phyloP scores from a whole-genome alignment of 2,888 invertebrate genomes.

The Saturnia japonica region DNA sequence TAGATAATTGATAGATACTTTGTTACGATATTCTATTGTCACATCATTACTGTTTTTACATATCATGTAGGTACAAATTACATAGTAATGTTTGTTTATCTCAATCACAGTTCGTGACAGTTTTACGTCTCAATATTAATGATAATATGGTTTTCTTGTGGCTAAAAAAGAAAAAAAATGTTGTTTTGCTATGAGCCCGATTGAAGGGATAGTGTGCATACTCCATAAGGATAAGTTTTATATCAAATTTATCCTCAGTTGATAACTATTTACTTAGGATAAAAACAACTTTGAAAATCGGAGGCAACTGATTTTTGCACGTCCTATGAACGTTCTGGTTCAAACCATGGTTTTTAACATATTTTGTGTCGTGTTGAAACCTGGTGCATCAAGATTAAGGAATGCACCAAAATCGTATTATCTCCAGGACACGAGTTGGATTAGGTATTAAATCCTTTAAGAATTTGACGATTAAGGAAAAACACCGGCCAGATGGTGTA shows the following conservation, averaged over 20 bases:
- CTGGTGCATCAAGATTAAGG: too few species aligned
- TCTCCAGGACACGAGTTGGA: too few species aligned
- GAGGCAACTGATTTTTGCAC: not conserved
- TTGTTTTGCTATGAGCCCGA: conserved; percentile 33
- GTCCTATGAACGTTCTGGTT: not conserved
- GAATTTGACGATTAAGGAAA: too few species aligned
- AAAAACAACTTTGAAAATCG: not conserved
- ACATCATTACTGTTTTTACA: not conserved
- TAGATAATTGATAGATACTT: too few species aligned
- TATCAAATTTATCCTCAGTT: not conserved
- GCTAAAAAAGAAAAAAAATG: conserved; percentile 35
- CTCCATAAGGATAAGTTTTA: not conserved
- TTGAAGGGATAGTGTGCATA: not conserved
- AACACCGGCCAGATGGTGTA: too few species aligned
- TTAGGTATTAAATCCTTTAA: too few species aligned
- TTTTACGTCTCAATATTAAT: conserved; percentile 47
- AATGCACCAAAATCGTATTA: too few species aligned
- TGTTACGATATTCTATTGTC: too few species aligned
- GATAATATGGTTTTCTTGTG: conserved; percentile 39
- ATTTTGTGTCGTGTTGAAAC: too few species aligned
- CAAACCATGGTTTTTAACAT: not conserved
- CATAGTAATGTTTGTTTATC: conserved; percentile 34
- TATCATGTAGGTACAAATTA: conserved; percentile 15
- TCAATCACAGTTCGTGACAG: conserved; percentile 38
- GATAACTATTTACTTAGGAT: conserved; percentile 12